Evolutionary conservation across 2,888 invertebrate genomes (phyloP).

Genomic region (Drosophila lutescens): DNA sequence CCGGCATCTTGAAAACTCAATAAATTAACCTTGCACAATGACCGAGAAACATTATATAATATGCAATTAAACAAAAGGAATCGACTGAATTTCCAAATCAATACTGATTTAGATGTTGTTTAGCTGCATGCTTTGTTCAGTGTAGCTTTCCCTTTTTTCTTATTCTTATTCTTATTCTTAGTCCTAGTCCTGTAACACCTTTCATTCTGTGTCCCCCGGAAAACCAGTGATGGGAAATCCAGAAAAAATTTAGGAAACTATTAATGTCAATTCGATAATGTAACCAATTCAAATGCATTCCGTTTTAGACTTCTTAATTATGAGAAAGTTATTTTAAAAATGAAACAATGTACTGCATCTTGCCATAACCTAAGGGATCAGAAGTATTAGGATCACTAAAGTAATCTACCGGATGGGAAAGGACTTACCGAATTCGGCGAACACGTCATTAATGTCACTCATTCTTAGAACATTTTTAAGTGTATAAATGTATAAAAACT

Average conservation of each 20-base stretch:
- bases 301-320: too few relatives aligned
- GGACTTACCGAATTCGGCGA: constrained; percentile 48
- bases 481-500: not conserved
- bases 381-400: not conserved
- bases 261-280: too few relatives aligned
- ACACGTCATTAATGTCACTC: constrained; percentile 47
- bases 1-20: not conserved
- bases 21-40: not conserved
- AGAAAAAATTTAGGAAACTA: not conserved
- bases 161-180: constrained; percentile 38
- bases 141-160: constrained; percentile 31
- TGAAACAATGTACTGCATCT: constrained; percentile 5
- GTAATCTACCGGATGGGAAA: fast-evolving
- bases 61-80: not conserved
- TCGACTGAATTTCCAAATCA: not conserved
- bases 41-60: not conserved
- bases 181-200: constrained; percentile 38
- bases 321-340: too few relatives aligned
- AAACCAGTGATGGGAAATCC: constrained; percentile 8
- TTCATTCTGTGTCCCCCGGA: constrained; percentile 47
- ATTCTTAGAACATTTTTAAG: constrained; percentile 1
- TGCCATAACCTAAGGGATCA: constrained; percentile 18
- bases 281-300: too few relatives aligned
- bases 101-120: constrained; percentile 3
- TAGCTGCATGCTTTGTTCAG: constrained; percentile 51